phyloP scores from a whole-genome alignment of 1,140 invertebrate species.

The Pseudobourletiella spinata region DNA sequence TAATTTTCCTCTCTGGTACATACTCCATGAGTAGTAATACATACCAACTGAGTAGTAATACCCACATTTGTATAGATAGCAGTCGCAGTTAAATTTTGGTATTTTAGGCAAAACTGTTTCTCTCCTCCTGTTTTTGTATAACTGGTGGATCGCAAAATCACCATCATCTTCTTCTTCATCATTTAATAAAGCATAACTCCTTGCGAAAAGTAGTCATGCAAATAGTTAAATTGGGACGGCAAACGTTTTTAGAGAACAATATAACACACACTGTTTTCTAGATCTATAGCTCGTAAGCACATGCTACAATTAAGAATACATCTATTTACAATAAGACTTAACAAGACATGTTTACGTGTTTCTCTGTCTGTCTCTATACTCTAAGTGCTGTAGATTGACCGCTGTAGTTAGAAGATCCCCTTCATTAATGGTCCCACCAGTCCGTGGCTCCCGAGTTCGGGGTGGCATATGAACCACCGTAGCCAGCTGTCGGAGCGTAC shows the following conservation, averaged over 20 bases:
- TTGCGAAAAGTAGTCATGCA: background rate
- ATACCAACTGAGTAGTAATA: no score
- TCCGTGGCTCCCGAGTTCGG: conserved; percentile 13
- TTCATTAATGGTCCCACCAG: conserved; percentile 32
- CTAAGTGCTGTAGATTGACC: background rate
- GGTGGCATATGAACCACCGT: conserved; percentile 25
- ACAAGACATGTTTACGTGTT: background rate
- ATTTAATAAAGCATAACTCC: background rate
- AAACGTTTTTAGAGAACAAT: conserved; percentile 25
- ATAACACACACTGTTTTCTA: conserved; percentile 2
- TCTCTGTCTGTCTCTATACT: conserved; percentile 3
- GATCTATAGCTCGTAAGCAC: conserved; percentile 5
- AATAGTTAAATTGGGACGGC: conserved; percentile 19
- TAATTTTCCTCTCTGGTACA: no score
- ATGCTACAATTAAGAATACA: background rate
- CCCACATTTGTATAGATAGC: no score
- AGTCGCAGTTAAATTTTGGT: background rate
- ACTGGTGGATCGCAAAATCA: background rate
- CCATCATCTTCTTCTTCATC: background rate
- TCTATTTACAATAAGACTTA: background rate
- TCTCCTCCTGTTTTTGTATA: background rate
- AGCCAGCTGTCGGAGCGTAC: conserved; percentile 26
- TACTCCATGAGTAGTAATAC: no score
- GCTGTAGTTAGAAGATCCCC: conserved; percentile 2
- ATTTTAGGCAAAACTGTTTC: background rate